phyloP scores from a whole-genome alignment of 2,113 vertebrate species.

The Chloroceryle aenea region DNA sequence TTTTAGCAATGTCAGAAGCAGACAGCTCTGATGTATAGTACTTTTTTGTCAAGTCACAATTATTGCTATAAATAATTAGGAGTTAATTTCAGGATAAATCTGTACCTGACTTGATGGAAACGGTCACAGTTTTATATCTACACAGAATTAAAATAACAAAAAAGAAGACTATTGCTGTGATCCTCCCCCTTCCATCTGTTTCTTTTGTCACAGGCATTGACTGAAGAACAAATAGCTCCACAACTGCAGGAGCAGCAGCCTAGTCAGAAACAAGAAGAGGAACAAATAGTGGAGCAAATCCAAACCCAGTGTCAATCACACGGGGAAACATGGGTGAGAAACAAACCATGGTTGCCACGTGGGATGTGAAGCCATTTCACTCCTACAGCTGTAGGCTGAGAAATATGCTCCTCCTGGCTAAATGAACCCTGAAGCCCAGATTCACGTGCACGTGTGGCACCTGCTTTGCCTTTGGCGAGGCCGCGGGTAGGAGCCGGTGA shows the following conservation, averaged over 20 bases:
- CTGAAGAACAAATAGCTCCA: slow-evolving; percentile 77
- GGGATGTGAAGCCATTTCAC: background rate
- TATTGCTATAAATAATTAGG: background rate
- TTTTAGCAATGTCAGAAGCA: background rate
- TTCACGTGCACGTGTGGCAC: rapidly evolving
- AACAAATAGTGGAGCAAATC: background rate
- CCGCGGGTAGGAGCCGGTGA: background rate
- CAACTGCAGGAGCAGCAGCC: slow-evolving; percentile 69
- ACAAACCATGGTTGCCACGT: background rate
- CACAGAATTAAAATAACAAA: background rate
- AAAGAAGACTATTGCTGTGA: background rate
- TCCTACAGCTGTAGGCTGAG: background rate
- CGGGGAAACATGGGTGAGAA: slow-evolving; percentile 24
- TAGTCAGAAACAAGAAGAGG: slow-evolving; percentile 48
- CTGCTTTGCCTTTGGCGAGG: background rate
- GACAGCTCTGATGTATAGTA: background rate
- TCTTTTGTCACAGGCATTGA: slow-evolving; percentile 73
- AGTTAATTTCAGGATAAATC: background rate
- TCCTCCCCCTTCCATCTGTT: too few species aligned
- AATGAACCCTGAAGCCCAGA: background rate
- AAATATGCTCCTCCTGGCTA: background rate
- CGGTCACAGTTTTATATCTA: background rate
- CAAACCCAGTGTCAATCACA: background rate
- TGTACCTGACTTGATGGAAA: background rate
- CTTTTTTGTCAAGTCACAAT: background rate